Conservation (phyloP, 1,140 invertebrate species). For the Arion vulgaris region DNA sequence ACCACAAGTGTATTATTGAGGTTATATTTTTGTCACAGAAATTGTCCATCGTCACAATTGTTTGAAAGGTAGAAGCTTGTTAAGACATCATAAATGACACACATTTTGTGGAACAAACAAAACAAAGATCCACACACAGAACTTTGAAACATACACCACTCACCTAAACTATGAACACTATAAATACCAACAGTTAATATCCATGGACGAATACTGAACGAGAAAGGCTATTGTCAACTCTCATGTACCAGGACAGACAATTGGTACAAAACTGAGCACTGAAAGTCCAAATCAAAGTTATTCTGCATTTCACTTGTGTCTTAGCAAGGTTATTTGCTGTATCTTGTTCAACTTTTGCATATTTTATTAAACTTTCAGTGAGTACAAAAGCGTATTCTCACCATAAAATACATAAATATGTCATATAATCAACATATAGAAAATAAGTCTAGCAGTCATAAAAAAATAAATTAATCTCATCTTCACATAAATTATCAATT, state of each 20-base stretch:
- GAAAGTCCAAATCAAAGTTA: slow-evolving; percentile 8
- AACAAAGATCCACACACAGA: not conserved
- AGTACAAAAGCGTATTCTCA: slow-evolving; percentile 42
- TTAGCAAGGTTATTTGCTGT: slow-evolving; percentile 7
- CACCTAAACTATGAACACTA: not conserved
- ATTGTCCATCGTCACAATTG: slow-evolving; percentile 13
- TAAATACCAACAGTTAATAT: not conserved
- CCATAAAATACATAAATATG: slow-evolving; percentile 36
- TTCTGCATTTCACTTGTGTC: not conserved
- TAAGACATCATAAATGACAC: not conserved
- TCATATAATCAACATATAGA: slow-evolving; percentile 34
- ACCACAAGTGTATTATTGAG: no score
- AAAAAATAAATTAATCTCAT: slow-evolving; percentile 35
- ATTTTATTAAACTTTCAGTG: slow-evolving; percentile 36
- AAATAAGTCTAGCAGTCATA: slow-evolving; percentile 24
- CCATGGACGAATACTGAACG: not conserved
- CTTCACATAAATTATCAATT: slow-evolving; percentile 32
- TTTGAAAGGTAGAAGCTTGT: not conserved
- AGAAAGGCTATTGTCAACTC: slow-evolving; percentile 27
- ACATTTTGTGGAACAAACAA: not conserved
- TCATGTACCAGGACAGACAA: not conserved
- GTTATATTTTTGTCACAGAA: not conserved
- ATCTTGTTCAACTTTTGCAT: slow-evolving; percentile 40
- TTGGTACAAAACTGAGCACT: not conserved
- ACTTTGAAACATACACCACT: not conserved